Conservation (phyloP, 1,140 invertebrate genomes). For the Aphaenogaster ashmeadi region DNA sequence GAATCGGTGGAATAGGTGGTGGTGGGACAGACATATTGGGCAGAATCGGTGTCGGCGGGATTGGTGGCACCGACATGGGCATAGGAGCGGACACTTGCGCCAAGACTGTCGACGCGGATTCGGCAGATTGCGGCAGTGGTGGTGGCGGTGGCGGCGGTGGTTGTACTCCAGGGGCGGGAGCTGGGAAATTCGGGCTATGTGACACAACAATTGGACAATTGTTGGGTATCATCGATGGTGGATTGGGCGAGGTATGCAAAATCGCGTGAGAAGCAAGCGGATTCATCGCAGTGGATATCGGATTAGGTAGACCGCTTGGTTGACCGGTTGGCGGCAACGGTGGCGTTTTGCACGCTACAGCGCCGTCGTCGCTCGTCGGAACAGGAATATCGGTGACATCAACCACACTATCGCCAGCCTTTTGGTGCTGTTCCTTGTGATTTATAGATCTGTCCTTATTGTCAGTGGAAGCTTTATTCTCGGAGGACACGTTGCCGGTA, state of each 20-base stretch:
- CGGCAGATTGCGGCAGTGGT: constrained; percentile 68
- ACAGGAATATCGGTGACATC: constrained; percentile 90
- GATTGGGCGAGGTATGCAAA: constrained; percentile 65
- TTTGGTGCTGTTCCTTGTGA: constrained; percentile 60
- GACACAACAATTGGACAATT: constrained; percentile 59
- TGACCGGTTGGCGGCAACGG: constrained; percentile 78
- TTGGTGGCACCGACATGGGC: constrained; percentile 72
- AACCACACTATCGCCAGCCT: constrained; percentile 82
- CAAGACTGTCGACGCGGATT: constrained; percentile 58
- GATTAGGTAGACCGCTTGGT: constrained; percentile 51
- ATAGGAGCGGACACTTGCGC: constrained; percentile 78
- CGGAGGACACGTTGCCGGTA: constrained; percentile 66
- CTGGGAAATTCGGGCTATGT: constrained; percentile 67
- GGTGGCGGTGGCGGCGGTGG: constrained; percentile 67
- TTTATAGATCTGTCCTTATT: constrained; percentile 78
- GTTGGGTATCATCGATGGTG: constrained; percentile 48
- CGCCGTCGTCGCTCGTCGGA: constrained; percentile 71
- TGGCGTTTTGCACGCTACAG: constrained; percentile 79
- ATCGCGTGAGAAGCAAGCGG: constrained; percentile 37
- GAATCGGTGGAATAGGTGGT: constrained; percentile 78
- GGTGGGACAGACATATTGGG: constrained; percentile 77
- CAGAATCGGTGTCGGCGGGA: constrained; percentile 70
- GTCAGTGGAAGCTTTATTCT: constrained; percentile 69
- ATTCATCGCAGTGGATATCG: constrained; percentile 12
- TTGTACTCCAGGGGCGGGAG: constrained; percentile 51